Evolutionary conservation across 2,797 vertebrate species (phyloP), one percentile per base, ranked within the genome.

Genomic region (Euthynnus affinis): DNA sequence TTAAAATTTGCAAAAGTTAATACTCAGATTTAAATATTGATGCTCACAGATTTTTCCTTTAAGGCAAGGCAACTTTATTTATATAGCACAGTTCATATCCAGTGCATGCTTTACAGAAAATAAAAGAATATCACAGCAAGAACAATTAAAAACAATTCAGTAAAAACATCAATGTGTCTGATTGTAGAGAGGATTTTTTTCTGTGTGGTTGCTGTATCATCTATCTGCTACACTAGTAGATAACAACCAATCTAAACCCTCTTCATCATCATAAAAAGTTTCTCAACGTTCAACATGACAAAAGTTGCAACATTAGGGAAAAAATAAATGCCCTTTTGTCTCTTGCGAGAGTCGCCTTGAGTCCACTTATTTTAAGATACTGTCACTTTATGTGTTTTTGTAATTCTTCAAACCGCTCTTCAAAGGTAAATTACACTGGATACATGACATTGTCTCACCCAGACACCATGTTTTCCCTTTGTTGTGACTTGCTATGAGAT

Each of bases 351-450:
- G 37, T 37, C 37, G 9, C 37, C 10, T 37, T 37, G 9, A 48
- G 18, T 32, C 23, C 34, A 6, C 15, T 42, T 22, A 44, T 48
- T 53, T 22, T 9, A 18, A 52, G 44, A 52, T 4, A 2, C 9
- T 29, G 57, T 68, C 63, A 63, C 58, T 52, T 55, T 27, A 15
- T 6, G 0, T 52, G 15, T 81, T 27, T 74, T 67, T 27, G 60
- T 57, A 42, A 64, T 68, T 68, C 27, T 27, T 80, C 23, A 27
- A 60, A 56, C 65, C 48, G 22, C 29, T 82, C 44, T 29, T 58
- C 29, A 74, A 49, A 68, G 13, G 3, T 48, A 17, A 56, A 78
- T 61, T 75, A 71, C 42, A 62, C 44, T n/a, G 20, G 29, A 80
- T 40, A 18, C 44, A 34, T 29, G 57, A 52, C 14, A 57, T 44